These are phyloP conservation scores for Mus pahari DNA, from an alignment of 2,113 vertebrate genomes.

Conservation along the genomic window DNA sequence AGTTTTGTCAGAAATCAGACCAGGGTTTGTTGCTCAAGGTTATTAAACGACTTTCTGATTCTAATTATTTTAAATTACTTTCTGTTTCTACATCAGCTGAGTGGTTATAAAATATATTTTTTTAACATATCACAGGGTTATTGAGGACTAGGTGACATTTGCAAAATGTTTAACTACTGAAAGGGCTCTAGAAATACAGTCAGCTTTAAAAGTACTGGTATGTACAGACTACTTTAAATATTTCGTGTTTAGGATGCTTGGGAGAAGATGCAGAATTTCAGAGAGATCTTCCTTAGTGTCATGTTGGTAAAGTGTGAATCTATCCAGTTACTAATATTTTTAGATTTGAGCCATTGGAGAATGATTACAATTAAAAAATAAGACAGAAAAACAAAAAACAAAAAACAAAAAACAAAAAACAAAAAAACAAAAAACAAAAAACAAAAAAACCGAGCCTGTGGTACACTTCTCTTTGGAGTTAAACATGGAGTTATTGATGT, in stretches of 20 bases:
- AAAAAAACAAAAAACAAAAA: not conserved
- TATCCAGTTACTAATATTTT: not conserved
- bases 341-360: not conserved
- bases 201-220: slow-evolving; percentile 29
- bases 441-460: not conserved
- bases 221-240: slow-evolving; percentile 14
- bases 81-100: slow-evolving; percentile 41
- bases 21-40: slow-evolving; percentile 14
- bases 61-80: slow-evolving; percentile 32
- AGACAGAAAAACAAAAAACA: not conserved
- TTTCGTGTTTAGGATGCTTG: not conserved
- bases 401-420: not conserved
- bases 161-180: not conserved
- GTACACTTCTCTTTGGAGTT: not conserved
- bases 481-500: not conserved
- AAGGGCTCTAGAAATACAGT: not conserved
- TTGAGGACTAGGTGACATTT: slow-evolving; percentile 8
- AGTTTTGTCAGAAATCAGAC: slow-evolving; percentile 58
- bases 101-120: not conserved
- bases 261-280: not conserved
- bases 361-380: slow-evolving; percentile 30
- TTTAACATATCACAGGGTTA: not conserved
- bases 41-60: slow-evolving; percentile 27
- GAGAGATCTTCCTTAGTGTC: not conserved
- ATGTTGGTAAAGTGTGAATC: not conserved